These are phyloP conservation scores for Drosophila kepulauana DNA, from an alignment of 1,140 invertebrate genomes.

Conservation along the genomic window DNA sequence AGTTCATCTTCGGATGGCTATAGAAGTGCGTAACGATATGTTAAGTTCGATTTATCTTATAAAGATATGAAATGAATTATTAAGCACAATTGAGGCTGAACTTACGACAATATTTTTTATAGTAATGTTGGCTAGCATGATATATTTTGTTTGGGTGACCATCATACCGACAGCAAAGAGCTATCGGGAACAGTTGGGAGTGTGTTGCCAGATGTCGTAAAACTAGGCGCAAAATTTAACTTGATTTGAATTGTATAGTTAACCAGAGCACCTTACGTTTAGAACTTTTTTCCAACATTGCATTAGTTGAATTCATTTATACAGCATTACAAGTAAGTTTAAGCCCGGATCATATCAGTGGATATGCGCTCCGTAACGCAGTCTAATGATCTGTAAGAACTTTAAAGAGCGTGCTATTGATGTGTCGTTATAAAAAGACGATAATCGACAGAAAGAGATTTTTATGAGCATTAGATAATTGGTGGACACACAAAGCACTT, in stretches of 20 bases:
- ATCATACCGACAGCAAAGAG: background rate
- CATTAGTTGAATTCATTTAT: background rate
- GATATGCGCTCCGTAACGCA: constrained; percentile 37
- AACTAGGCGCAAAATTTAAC: background rate
- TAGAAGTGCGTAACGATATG: too few relatives aligned
- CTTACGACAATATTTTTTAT: background rate
- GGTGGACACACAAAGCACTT: constrained; percentile 69
- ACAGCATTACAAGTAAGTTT: background rate
- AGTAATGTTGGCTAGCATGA: background rate
- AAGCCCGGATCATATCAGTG: too few relatives aligned
- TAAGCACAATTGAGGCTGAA: too few relatives aligned
- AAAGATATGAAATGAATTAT: too few relatives aligned
- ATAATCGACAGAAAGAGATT: constrained; percentile 6
- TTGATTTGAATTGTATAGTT: background rate
- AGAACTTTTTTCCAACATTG: background rate
- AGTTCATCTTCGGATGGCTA: too few relatives aligned
- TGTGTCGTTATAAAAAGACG: constrained; percentile 20
- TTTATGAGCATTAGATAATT: constrained; percentile 33
- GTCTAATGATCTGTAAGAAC: constrained; percentile 27
- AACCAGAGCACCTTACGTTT: background rate
- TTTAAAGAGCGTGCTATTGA: constrained; percentile 68
- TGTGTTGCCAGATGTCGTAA: constrained; percentile 16
- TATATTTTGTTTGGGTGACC: background rate
- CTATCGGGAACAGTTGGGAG: background rate
- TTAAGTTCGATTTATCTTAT: too few relatives aligned